Evolutionary conservation across 2,888 invertebrate genomes (phyloP), one percentile per base, ranked within the genome.

Genomic region (Scaptomyza flava): DNA sequence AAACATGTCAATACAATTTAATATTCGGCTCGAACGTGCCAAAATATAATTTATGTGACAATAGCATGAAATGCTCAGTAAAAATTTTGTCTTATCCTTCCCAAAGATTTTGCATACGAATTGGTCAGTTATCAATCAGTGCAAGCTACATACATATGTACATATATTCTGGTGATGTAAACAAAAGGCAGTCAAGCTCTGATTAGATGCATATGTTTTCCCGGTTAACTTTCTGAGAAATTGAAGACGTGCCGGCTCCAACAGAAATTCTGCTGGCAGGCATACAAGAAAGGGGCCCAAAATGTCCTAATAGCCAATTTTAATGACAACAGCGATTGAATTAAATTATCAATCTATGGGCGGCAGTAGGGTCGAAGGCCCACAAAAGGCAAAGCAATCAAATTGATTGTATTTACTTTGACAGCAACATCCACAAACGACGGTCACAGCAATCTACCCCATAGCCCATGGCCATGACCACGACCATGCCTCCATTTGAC

Each of bases 391-490:
- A 66, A 54, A 76, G 60, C 87, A 86, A 87, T 81, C 83, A 84
- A 83, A 87, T 83, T 83, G 87, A 87, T 87, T 83, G 81, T 87
- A 84, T 83, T 83, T 83, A 81, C 81, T 83, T 83, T 83, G 86
- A 86, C 81, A 83, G 81, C 81, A 86, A 71, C 53, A 53, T 54
- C 54, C 57, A 54, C 73, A 56, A 45, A 41, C 51, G 51, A 62
- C 43, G 58, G 68, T 48, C 66, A 43, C 31, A 6, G 36, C 31
- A 41, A 41, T 17, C 41, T 17, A 17, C 17, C 50, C 31, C 46
- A n/a, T 2, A 48, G 17, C 45, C 58, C 33, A 4, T 17, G 31
- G 33, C 48, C 20, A 34, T 50, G 50, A 20, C 34, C 34, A 11
- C 47, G 11, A 43, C 17, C 11, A 14, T 52, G 14, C 67, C 59